Evolutionary conservation across 2,797 vertebrate species (phyloP), one percentile per base, ranked within the genome.

Genomic region (Masticophis lateralis): DNA sequence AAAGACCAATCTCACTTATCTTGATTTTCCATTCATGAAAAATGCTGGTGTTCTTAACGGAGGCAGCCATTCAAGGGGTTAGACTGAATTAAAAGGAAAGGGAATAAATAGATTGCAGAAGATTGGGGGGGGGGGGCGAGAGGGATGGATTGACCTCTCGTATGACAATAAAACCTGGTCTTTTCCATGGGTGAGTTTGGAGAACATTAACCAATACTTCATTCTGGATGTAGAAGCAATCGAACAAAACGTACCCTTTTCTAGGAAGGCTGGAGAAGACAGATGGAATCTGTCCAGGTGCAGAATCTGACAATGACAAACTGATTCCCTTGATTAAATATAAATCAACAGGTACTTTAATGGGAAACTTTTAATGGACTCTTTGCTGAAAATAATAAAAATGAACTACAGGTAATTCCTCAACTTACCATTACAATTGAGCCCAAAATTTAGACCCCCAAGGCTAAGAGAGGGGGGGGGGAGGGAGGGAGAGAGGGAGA

Each of bases 41-140:
- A 95, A 0, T 63, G 74, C 43, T 91, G 91, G 83, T 63, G 86
- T 91, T 87, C n/a, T 7, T 87, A 53, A 79, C 4, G 69, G 90
- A 93, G 94, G 93, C 92, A 92, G 92, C 92, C 94, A 94, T 90
- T 95, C 94, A 94, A 96, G 93, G 95, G 92, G 93, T 32, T 86
- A 88, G 86, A 2, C 83, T 55, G 60, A 83, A 94, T 92, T 91
- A 53, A 95, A 95, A 25, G 59, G 43, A 74, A 87, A 37, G 93
- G 92, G 91, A 94, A 83, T 88, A 87, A 88, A 93, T 95, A 66
- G 37, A 83, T 83, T 1, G 2, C 57, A 43, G 69, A 22, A 91
- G 60, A 79, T 53, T 13, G 32, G 43, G 47, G 20, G 5, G 61
- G 32, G 9, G 14, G 66, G 7, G 37, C 9, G 18, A 25, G 10